Base-by-base conservation (phyloP, 2,797 vertebrate genomes). In the Sebastes matsubarae region DNA sequence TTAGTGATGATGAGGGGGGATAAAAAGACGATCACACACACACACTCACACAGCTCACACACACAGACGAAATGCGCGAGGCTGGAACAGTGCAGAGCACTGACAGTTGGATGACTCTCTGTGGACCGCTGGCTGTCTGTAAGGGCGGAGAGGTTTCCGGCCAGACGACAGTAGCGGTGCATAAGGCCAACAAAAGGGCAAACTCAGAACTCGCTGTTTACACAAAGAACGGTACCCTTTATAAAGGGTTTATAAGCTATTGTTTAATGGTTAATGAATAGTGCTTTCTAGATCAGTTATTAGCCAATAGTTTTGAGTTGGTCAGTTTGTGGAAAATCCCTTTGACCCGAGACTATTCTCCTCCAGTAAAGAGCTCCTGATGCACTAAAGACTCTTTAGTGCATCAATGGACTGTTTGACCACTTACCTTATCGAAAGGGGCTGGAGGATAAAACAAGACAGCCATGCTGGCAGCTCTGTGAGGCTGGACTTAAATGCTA, bases 61-160 rank as follows among this genome's bases (percentile, higher is more conserved):
- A 69, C 72, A 63, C 67, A 58, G 77, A 25, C 18, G 14, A 81
- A 79, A 72, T 77, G 79, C 29, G 16, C 27, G 8, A 54, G 32
- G 52, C 69, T 85, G 82, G 85, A 93, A 90, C 89, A 77, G 86
- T 81, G 66, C 83, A 76, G 84, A 87, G 87, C 83, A 92, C 82
- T 91, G 94, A 96, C 93, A 94, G 92, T 88, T 90, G 89, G 92
- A 95, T 94, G 87, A 86, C 88, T 95, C 94, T 94, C 94, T 83
- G 83, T 16, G 93, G 94, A 89, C 88, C 63, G 9, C 86, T 57
- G 88, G 87, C 90, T 91, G 86, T 91, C 82, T 83, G 88, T 88
- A 78, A 84, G 90, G 93, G 88, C 84, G 75, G 80, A 69, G 77
- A 88, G 89, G 85, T 94, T 94, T 94, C 93, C 92, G 92, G 92